Evolutionary conservation across 1,140 invertebrate genomes (phyloP).

Genomic region (Oreohelix idahoensis): DNA sequence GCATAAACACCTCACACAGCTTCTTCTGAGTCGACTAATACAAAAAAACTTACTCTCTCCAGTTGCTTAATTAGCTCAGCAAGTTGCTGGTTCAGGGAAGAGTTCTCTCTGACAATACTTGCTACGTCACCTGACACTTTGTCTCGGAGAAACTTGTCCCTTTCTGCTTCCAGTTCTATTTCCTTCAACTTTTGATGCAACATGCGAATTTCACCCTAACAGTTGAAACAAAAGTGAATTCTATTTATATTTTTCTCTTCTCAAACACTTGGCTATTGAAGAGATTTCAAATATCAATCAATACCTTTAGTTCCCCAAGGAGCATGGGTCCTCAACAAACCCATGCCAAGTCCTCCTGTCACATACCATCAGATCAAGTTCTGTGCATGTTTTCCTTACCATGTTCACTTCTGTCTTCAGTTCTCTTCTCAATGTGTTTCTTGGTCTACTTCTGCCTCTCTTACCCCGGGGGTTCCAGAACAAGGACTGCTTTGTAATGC

Average conservation of each 20-base stretch:
- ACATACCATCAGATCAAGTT: too few species aligned
- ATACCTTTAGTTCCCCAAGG: too few species aligned
- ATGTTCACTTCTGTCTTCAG: too few species aligned
- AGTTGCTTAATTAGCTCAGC: constrained; percentile 63
- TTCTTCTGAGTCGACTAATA: too few species aligned
- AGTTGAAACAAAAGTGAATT: not conserved
- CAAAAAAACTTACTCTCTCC: constrained; percentile 58
- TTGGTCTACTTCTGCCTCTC: too few species aligned
- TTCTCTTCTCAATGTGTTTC: too few species aligned
- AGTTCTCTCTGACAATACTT: constrained; percentile 65
- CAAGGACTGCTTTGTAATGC: too few species aligned
- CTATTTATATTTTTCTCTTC: not conserved
- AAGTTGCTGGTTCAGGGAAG: constrained; percentile 57
- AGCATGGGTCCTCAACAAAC: too few species aligned
- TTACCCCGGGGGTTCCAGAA: too few species aligned
- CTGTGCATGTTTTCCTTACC: too few species aligned
- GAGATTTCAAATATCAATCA: not conserved
- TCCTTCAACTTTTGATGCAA: constrained; percentile 68
- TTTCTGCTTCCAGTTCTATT: constrained; percentile 64
- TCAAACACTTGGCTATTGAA: not conserved
- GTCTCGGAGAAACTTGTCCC: constrained; percentile 63
- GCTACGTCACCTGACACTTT: constrained; percentile 67
- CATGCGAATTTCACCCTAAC: constrained; percentile 67
- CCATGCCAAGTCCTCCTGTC: too few species aligned
- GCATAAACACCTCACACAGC: too few species aligned